Conservation (phyloP, 2,113 vertebrate genomes). For the Speoplatyrhinus poulsoni region DNA sequence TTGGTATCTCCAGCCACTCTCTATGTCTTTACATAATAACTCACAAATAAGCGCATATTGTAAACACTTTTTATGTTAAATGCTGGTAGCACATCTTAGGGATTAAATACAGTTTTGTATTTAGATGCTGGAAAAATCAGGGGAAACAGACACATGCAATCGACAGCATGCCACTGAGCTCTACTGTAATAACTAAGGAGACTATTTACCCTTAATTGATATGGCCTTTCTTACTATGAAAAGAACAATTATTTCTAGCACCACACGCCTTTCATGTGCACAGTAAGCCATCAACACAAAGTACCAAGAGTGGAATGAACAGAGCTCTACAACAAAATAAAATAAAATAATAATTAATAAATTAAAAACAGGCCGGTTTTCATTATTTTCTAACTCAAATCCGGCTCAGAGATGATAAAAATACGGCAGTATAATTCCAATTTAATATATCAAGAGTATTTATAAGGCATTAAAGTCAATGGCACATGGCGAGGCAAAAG, state of each 20-base stretch:
- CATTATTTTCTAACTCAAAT: conserved; percentile 61
- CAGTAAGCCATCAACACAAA: conserved; percentile 78
- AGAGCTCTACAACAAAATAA: conserved; percentile 64
- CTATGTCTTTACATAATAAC: conserved; percentile 36
- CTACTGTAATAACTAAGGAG: conserved; percentile 78
- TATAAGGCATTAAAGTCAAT: conserved; percentile 78
- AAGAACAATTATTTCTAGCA: conserved; percentile 81
- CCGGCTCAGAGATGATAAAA: conserved; percentile 73
- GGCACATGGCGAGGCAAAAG: conserved; percentile 70
- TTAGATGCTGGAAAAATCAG: conserved; percentile 32
- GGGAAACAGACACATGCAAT: conserved; percentile 47
- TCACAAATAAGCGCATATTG: conserved; percentile 57
- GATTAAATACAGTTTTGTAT: conserved; percentile 57
- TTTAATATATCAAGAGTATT: conserved; percentile 80
- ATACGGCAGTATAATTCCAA: conserved; percentile 71
- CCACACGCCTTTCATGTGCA: conserved; percentile 73
- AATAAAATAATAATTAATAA: conserved; percentile 14
- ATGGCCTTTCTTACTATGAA: conserved; percentile 82
- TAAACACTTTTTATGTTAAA: conserved; percentile 55
- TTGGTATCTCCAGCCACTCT: conserved; percentile 29
- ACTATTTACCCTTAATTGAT: conserved; percentile 83
- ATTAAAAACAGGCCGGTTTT: conserved; percentile 32
- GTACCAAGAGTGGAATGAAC: conserved; percentile 75
- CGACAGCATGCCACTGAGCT: conserved; percentile 74
- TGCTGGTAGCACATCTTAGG: conserved; percentile 46